Evolutionary conservation across 2,113 vertebrate species (phyloP), one percentile per base, ranked within the genome.

Genomic region (Sorex araneus): DNA sequence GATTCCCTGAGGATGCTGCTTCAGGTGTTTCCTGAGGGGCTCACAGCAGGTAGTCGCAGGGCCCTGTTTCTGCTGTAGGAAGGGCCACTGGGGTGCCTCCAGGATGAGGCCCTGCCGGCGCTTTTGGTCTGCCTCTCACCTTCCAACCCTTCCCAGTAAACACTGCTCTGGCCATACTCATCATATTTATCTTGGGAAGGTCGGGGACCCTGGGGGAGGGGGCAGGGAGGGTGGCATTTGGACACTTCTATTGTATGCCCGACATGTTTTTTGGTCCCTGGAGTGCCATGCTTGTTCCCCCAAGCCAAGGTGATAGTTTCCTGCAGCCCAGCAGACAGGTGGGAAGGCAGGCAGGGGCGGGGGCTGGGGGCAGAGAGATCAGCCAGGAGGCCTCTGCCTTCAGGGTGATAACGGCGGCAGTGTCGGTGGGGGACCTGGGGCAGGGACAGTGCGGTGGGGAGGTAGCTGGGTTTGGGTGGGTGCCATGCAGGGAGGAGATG

Each of bases 231-330:
- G 19, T 16, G 18, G 57, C 57, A 60, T 79, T 66, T 36, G 28
- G 79, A 92, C 40, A 66, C 2, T 70, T 81, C 43, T 63, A 57
- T 79, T 73, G 57, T 87, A 1, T 47, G 84, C 63, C 76, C 74
- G 87, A 43, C 11, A 77, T 40, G 19, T 7, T 16, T 70, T 71
- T 28, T 63, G 40, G n/a, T 67, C 30, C 23, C 32, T 0, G 1
- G 5, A 50, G 30, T 15, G 78, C 23, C 32, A 64, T 23, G 21
- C n/a, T 57, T 40, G 8, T 60, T 40, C 21, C 8, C 9, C 71
- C 28, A 2, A 32, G 23, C 4, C 6, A 16, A 63, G 23, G 50
- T 27, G 50, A 6, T 66, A 3, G 28, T 63, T 69, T 47, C 63
- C 23, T 25, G 15, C 9, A 75, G 28, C 1, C 43, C 43, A 3